phyloP scores from a whole-genome alignment of 2,888 invertebrate genomes.

The Globia sparganii region DNA sequence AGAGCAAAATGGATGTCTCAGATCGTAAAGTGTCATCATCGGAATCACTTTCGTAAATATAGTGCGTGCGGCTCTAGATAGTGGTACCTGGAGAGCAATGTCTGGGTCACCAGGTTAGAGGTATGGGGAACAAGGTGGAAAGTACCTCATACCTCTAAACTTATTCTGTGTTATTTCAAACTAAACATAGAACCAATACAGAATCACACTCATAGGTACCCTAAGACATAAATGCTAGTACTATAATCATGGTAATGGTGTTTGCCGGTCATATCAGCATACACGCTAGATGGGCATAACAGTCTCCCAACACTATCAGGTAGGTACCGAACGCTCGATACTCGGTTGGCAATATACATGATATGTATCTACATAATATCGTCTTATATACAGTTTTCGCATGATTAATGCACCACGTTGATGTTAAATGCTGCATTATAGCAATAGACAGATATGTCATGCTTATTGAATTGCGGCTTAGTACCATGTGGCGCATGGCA shows the following conservation, averaged over 20 bases:
- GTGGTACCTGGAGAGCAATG: not conserved
- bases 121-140: not conserved
- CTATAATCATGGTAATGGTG: not conserved
- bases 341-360: not conserved
- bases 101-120: not conserved
- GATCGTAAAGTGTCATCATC: not conserved
- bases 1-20: not conserved
- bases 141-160: not conserved
- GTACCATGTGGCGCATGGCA: conserved; percentile 48
- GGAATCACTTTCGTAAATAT: not conserved
- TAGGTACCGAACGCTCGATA: conserved; percentile 2
- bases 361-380: not conserved
- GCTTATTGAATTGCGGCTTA: conserved; percentile 39
- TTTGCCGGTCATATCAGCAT: too few relatives aligned
- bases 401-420: conserved; percentile 37
- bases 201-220: not conserved
- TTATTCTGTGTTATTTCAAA: too few relatives aligned
- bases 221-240: too few relatives aligned
- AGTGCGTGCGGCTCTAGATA: not conserved
- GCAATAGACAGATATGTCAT: conserved; percentile 33
- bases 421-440: conserved; percentile 8
- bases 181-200: not conserved
- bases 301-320: not conserved
- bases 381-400: conserved; percentile 7
- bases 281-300: not conserved